Evolutionary conservation across 1,140 invertebrate genomes (phyloP), one percentile per base, ranked within the genome.

Genomic region (Cotesia chilonis): DNA sequence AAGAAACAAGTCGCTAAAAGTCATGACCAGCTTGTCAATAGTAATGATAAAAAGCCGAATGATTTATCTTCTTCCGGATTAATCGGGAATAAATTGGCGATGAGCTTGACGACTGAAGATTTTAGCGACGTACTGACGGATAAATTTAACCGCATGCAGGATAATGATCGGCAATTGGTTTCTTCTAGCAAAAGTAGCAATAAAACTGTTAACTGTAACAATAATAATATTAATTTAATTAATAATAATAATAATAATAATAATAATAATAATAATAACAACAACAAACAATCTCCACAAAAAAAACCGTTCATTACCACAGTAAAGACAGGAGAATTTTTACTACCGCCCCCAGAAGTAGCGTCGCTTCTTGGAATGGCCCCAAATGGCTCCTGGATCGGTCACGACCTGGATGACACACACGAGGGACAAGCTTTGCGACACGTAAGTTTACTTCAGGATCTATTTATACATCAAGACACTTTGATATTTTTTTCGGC

Each of bases 301-400:
- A 71, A 74, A 80, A 85, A 87, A 70, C 89, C 92, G 0, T 95
- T 95, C 78, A 90, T 94, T 52, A 94, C 93, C 0, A 94, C 92
- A 0, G 93, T 95, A 4, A 93, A 91, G 71, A 90, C 89, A 28
- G 93, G 94, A 1, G 90, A 92, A 75, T 95, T 94, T 78, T 82
- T 95, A 61, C 91, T 92, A 78, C 93, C 94, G 1, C 92, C 93
- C 0, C 91, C 92, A 20, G 91, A 93, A 77, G 85, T 93, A 51
- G 92, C 93, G 0, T 83, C 86, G 14, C 86, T 92, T 1, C 85
- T 92, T 3, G 91, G 91, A 0, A 86, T 92, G 51, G 83, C 88
- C 37, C 81, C 79, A 77, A 55, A 79, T 74, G 73, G 82, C 79
- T 69, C 60, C 4, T 77, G 77, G 63, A 54, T 75, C 52, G 75